Base-by-base conservation (phyloP, 2,113 vertebrate species). In the Noctilio leporinus region DNA sequence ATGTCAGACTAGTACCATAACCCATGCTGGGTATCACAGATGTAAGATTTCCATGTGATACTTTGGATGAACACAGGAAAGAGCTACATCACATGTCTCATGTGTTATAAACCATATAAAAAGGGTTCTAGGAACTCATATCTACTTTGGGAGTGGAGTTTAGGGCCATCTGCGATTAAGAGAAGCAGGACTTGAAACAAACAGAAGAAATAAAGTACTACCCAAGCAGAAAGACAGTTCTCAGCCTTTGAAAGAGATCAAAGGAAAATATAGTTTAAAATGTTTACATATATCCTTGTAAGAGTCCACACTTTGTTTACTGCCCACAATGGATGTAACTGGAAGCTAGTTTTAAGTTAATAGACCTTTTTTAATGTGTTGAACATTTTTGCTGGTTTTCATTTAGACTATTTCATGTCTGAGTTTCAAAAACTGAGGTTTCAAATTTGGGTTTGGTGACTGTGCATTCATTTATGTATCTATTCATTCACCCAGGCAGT, bases 211-310 rank as follows among this genome's bases (percentile, higher is more conserved):
- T 19, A 89, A 85, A 92, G 49, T 33, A 76, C 53, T 65, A 30
- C 43, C 40, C 19, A 91, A 73, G n/a, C 43, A 64, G 8, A 91
- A 88, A 91, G 67, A 55, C 89, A 73, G 16, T 38, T 59, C 72
- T 67, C 67, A 69, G 62, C 6, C 70, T 94, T 95, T 94, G 19
- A n/a, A 91, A 83, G 78, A 84, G 35, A 88, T 77, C 57, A 72
- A 88, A 91, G 59, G 47, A 87, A 91, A 96, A 73, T 30, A 77
- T 83, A 91, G 24, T 35, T 65, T 49, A 72, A 77, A 73, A 62
- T 10, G 17, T 26, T 69, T 38, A 38, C 38, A 33, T 81, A 57
- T 40, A 33, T 11, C 51, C 45, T 76, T 70, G 24, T 20, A 38
- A 33, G 14, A 65, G 53, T 51, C 53, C 38, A 4, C 12, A 82